These are phyloP conservation scores for Rhizoglyphus robini DNA, from an alignment of 1,140 invertebrate genomes.

Conservation along the genomic window DNA sequence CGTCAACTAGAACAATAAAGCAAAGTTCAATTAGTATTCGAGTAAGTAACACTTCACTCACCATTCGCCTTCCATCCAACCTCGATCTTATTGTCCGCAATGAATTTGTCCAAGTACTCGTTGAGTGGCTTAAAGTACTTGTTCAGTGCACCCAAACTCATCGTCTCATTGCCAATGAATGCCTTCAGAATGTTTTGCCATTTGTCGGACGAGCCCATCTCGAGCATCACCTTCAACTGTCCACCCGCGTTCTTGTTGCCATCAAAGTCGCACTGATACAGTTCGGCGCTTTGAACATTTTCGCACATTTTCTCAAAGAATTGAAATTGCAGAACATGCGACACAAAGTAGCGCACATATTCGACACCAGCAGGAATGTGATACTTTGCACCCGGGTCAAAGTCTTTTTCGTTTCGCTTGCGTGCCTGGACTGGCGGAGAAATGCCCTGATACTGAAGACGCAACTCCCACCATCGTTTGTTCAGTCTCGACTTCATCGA, in stretches of 20 bases:
- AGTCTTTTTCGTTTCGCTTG: constrained; percentile 68
- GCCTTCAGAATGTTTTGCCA: constrained; percentile 1
- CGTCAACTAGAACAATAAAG: no score
- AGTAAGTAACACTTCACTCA: no score
- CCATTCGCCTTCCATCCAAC: constrained; percentile 10
- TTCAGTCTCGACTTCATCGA: constrained; percentile 54
- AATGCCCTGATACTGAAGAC: constrained; percentile 57
- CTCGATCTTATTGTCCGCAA: background rate
- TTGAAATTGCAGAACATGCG: constrained; percentile 79
- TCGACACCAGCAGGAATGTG: constrained; percentile 68
- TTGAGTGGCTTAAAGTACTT: constrained; percentile 10
- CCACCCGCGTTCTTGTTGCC: constrained; percentile 33
- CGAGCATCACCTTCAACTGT: constrained; percentile 21
- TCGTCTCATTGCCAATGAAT: constrained; percentile 1
- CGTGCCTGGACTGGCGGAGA: constrained; percentile 54
- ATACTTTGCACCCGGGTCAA: constrained; percentile 70
- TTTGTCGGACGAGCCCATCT: background rate
- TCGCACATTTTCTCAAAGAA: constrained; percentile 67
- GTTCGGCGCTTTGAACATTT: constrained; percentile 54
- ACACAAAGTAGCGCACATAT: constrained; percentile 68
- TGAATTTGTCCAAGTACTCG: background rate
- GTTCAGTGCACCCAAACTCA: background rate
- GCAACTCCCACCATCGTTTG: constrained; percentile 61
- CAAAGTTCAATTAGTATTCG: no score
- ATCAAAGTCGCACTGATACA: constrained; percentile 76